phyloP scores from a whole-genome alignment of 2,888 invertebrate genomes.

The Apeira syringaria region DNA sequence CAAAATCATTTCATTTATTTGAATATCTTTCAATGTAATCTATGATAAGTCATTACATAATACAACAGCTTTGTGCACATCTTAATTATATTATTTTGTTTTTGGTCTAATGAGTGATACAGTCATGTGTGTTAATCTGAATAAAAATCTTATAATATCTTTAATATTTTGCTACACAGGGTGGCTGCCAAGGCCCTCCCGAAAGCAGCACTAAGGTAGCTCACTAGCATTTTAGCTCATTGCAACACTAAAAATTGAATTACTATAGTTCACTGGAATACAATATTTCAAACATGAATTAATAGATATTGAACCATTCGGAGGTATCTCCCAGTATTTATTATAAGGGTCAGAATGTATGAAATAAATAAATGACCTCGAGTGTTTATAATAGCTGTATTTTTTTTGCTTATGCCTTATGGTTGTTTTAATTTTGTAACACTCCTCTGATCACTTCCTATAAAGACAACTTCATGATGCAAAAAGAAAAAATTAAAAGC shows the following conservation, averaged over 20 bases:
- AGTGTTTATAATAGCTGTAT: no score
- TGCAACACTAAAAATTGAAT: constrained; percentile 22
- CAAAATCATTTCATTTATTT: no score
- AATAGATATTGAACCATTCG: no score
- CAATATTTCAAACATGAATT: background rate
- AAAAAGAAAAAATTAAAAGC: background rate
- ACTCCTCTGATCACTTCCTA: background rate
- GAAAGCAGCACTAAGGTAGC: constrained; percentile 22
- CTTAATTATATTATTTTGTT: background rate
- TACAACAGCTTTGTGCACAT: background rate
- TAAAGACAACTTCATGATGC: background rate
- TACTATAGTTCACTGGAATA: background rate
- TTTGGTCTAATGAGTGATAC: background rate
- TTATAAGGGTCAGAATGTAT: no score
- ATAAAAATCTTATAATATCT: constrained; percentile 5
- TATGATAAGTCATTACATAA: no score
- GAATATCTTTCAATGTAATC: no score
- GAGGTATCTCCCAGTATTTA: no score
- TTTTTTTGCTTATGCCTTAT: background rate
- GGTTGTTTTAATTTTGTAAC: background rate
- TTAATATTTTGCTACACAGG: constrained; percentile 19
- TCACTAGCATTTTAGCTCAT: constrained; percentile 15
- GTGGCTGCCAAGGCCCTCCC: constrained; percentile 20
- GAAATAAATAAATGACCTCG: no score
- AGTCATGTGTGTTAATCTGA: background rate